Evolutionary conservation across 2,888 invertebrate species (phyloP), one percentile per base, ranked within the genome.

Genomic region (Amorpha juglandis): DNA sequence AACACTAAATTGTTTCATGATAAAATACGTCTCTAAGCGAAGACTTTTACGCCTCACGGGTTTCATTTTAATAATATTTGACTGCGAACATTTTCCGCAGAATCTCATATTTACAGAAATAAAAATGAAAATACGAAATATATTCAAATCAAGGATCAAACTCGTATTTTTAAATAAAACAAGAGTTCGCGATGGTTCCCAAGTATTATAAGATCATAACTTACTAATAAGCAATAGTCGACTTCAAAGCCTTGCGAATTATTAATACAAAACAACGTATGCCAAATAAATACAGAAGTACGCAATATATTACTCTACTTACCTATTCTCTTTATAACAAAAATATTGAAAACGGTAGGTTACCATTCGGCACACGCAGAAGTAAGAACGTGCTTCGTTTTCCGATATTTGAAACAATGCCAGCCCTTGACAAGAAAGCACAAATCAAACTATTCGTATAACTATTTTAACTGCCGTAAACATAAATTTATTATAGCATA

Each of bases 331-430:
- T 80, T 83, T 82, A 76, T 80, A 83, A 84, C 83, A 86, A 88
- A 89, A 89, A 89, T 88, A 89, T 87, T 86, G 85, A 86, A 88
- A 87, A 82, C 78, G 74, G 75, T 75, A 72, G 68, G 81, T 88
- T 86, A 79, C 75, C 79, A 90, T 90, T 88, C 89, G 68, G 75
- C 76, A 80, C 90, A 86, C 90, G 88, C 81, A 74, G 69, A 76
- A 74, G 78, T 82, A 76, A 80, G 79, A 69, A 88, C 91, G 91
- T 90, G 90, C 81, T 75, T 77, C 78, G 89, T 84, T 81, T 90
- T 73, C 83, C 80, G 82, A 89, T 87, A 89, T 86, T 86, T 83
- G 86, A 89, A 90, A 90, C 90, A 89, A 89, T 86, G 80, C 84
- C 80, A 82, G 77, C 74, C 74, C 80, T 84, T 88, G 86, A 88